Evolutionary conservation across 37 sponge, comb jelly and placozoan species (phyloP).

Genomic region (Corticium candelabrum): DNA sequence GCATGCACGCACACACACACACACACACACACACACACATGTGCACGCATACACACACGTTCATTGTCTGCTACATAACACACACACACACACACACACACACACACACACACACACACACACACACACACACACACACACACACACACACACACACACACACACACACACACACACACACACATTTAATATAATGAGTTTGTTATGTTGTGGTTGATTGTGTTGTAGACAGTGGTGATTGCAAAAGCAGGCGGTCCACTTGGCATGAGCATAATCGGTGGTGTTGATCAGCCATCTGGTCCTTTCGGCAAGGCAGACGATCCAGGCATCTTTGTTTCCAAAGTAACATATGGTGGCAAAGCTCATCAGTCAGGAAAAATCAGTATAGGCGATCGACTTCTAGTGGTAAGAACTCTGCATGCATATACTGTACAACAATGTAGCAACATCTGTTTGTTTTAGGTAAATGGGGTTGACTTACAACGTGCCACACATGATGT

Average conservation of each 20-base stretch:
- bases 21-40: constrained; percentile 12
- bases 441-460: neutral
- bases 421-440: neutral
- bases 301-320: constrained; percentile 51
- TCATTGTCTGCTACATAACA: neutral
- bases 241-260: constrained; percentile 49
- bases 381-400: neutral
- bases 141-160: too few species aligned
- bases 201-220: neutral
- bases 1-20: constrained; percentile 17
- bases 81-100: neutral
- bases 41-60: neutral
- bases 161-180: too few species aligned
- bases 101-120: neutral
- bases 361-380: neutral
- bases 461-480: neutral
- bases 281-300: constrained; percentile 41
- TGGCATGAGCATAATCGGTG: constrained; percentile 84
- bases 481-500: neutral
- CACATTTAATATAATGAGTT: too few species aligned
- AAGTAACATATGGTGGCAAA: constrained; percentile 24
- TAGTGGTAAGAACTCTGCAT: neutral
- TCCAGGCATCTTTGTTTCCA: constrained; percentile 81
- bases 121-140: too few species aligned
- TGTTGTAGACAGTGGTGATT: constrained; percentile 41